A percentile compares a stretch with the other conserved stretches of the same genome.
phyloP scores from a whole-genome alignment of 2,888 invertebrate species.

The Erebia palarica region DNA sequence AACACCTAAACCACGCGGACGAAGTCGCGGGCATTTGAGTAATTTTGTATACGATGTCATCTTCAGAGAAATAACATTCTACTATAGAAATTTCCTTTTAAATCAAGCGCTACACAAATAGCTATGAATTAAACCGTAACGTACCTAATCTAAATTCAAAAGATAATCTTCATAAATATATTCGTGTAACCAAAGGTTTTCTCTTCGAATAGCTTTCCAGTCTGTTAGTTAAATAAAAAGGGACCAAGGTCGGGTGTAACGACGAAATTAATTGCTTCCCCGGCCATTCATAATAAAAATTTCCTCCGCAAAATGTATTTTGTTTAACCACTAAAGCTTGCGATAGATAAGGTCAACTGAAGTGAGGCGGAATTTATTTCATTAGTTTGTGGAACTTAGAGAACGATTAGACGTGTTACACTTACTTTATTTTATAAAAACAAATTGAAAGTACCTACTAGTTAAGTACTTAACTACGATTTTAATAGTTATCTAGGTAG shows the following conservation, averaged over 20 bases:
- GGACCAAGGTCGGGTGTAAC: conserved; percentile 31
- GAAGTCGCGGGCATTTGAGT: too few relatives aligned
- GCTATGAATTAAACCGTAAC: conserved; percentile 12
- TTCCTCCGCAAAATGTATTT: conserved; percentile 31
- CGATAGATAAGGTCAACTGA: conserved; percentile 22
- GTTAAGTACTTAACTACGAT: too few relatives aligned
- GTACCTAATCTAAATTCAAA: conserved; percentile 24
- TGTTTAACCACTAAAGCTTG: conserved; percentile 20
- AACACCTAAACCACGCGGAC: too few relatives aligned
- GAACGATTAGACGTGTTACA: not conserved
- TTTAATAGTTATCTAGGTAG: too few relatives aligned
- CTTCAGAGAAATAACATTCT: too few relatives aligned
- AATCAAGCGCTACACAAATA: conserved; percentile 5
- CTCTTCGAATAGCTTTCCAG: conserved; percentile 34
- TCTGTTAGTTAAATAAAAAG: conserved; percentile 37
- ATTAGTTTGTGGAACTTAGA: conserved; percentile 5
- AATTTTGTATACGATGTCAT: too few relatives aligned
- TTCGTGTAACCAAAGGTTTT: conserved; percentile 29
- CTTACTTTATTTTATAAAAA: not conserved
- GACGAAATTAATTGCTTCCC: conserved; percentile 34
- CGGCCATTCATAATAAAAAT: conserved; percentile 35
- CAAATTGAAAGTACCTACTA: too few relatives aligned
- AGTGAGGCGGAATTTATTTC: conserved; percentile 16
- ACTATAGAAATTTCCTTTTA: not conserved
- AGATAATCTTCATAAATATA: conserved; percentile 32